A percentile compares a stretch with the other conserved stretches of the same genome.
These are phyloP conservation scores for Drosophila paucipuncta DNA, from an alignment of 2,888 invertebrate genomes.

Conservation along the genomic window DNA sequence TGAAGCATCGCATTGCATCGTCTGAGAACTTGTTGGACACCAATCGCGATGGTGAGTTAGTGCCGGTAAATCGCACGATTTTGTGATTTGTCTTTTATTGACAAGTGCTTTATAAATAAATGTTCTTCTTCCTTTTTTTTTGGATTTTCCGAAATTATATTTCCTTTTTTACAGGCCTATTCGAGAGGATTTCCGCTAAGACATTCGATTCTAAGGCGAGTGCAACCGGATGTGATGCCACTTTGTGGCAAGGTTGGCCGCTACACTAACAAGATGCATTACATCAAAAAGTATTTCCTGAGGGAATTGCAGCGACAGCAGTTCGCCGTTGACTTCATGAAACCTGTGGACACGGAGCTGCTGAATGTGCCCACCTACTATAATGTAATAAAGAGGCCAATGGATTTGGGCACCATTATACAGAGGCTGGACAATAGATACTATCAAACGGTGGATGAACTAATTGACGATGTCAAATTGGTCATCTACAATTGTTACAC, in stretches of 20 bases:
- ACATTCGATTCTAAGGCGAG: neutral
- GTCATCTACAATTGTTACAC: constrained; percentile 27
- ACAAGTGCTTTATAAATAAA: neutral
- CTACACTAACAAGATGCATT: constrained; percentile 40
- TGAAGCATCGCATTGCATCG: neutral
- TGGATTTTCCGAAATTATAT: neutral
- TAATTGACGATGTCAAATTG: constrained; percentile 9
- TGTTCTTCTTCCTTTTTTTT: neutral
- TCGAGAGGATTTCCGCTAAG: neutral
- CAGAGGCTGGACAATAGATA: constrained; percentile 14
- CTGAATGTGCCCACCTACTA: constrained; percentile 24
- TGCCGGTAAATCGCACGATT: neutral
- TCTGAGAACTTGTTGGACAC: neutral
- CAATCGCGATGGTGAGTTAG: constrained; percentile 16
- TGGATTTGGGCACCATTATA: constrained; percentile 30
- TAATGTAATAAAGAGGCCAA: constrained; percentile 10
- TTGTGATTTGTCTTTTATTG: neutral
- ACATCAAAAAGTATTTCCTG: constrained; percentile 14
- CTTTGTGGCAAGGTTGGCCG: constrained; percentile 1
- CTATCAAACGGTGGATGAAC: constrained; percentile 16
- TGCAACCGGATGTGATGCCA: constrained; percentile 35
- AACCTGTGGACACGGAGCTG: constrained; percentile 24
- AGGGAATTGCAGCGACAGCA: neutral
- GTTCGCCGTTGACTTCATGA: constrained; percentile 19
- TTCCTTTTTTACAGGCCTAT: neutral